phyloP scores from a whole-genome alignment of 2,113 vertebrate species.

The Syngnathus scovelli region DNA sequence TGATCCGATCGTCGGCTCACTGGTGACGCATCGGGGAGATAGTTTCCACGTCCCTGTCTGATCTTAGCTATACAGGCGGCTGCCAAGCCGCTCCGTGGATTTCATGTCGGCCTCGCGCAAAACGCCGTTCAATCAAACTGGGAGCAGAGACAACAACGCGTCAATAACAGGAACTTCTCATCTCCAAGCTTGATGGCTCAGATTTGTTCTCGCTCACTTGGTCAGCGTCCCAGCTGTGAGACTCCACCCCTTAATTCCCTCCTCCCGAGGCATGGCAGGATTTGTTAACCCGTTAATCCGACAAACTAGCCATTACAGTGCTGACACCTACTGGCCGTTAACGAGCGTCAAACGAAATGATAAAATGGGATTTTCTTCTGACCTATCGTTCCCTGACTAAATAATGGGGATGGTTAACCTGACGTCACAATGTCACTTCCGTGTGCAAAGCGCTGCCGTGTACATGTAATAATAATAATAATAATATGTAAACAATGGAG shows the following conservation, averaged over 20 bases:
- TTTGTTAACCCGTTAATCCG: not conserved
- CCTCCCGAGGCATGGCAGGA: not conserved
- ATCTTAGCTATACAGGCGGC: conserved; percentile 15
- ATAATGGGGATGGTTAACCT: too few species aligned
- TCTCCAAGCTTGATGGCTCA: not conserved
- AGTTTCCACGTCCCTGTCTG: conserved; percentile 23
- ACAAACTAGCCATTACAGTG: not conserved
- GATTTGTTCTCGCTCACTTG: not conserved
- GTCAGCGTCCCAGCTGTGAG: conserved; percentile 16
- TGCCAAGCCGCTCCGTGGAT: not conserved
- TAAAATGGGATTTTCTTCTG: too few species aligned
- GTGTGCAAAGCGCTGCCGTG: too few species aligned
- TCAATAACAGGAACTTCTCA: not conserved
- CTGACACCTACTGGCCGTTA: conserved; percentile 15
- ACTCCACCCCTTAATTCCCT: conserved; percentile 55
- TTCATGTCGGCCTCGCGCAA: not conserved
- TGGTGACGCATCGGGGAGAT: not conserved
- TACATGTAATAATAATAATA: too few species aligned
- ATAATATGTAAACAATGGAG: too few species aligned
- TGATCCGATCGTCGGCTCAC: conserved; percentile 3
- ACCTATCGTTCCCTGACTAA: too few species aligned
- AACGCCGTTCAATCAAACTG: not conserved
- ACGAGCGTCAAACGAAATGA: too few species aligned
- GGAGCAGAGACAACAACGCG: not conserved
- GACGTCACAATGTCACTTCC: too few species aligned